These are phyloP conservation scores for Zhuqinia jingwanae DNA, from an alignment of 2,888 invertebrate species.

Conservation along the genomic window DNA sequence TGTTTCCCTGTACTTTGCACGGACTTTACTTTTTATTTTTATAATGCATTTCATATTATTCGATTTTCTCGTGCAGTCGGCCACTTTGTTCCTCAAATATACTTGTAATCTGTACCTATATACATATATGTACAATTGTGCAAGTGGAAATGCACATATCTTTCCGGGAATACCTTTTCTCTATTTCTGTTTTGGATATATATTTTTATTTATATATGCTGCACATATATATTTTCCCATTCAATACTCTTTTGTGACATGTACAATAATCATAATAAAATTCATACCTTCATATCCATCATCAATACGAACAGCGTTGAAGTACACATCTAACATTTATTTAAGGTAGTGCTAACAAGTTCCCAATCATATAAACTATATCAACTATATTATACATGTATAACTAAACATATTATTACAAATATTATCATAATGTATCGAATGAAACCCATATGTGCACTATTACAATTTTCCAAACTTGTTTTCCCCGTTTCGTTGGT, in stretches of 20 bases:
- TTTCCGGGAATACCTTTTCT: neutral
- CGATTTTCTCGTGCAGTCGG: constrained; percentile 33
- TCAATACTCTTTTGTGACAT: neutral
- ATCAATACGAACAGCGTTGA: neutral
- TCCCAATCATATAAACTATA: neutral
- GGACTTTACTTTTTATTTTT: constrained; percentile 11
- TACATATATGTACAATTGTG: too few relatives aligned
- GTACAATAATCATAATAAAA: constrained; percentile 27
- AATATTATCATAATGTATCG: neutral
- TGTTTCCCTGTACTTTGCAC: constrained; percentile 48
- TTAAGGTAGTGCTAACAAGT: neutral
- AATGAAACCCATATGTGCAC: neutral
- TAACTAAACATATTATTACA: neutral
- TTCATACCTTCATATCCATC: neutral
- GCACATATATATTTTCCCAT: neutral
- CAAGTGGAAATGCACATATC: neutral
- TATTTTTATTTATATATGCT: neutral
- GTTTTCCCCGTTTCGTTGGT: neutral
- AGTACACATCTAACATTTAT: constrained; percentile 9
- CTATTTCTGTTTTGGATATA: too few relatives aligned
- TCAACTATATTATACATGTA: neutral
- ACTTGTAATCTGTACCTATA: too few relatives aligned
- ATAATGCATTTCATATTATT: constrained; percentile 39
- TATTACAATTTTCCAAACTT: constrained; percentile 32
- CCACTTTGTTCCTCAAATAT: constrained; percentile 39